These are phyloP conservation scores for Notodonta ziczac DNA, from an alignment of 2,888 invertebrate genomes.

Conservation along the genomic window DNA sequence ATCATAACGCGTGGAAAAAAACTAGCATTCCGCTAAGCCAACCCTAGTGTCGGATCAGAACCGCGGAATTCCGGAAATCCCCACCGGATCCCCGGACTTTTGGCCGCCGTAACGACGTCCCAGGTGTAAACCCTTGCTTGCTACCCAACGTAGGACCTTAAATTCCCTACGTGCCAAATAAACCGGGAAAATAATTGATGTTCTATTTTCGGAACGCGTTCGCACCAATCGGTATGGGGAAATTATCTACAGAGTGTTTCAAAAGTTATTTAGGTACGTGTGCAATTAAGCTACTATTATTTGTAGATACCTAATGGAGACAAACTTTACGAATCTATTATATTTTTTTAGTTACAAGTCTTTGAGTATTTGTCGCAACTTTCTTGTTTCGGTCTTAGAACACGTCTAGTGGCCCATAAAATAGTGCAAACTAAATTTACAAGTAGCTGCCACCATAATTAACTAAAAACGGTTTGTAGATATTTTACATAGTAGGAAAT, in stretches of 20 bases:
- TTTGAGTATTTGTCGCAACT: no score
- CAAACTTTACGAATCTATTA: no score
- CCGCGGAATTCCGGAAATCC: slow-evolving; percentile 38
- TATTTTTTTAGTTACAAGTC: no score
- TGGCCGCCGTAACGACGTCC: slow-evolving; percentile 40
- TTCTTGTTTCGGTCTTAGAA: no score
- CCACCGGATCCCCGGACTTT: slow-evolving; percentile 32
- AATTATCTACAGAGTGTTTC: slow-evolving; percentile 17
- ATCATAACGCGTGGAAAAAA: slow-evolving; percentile 24
- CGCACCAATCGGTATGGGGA: slow-evolving; percentile 8
- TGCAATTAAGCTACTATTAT: no score
- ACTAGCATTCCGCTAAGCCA: slow-evolving; percentile 20
- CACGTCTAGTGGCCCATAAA: no score
- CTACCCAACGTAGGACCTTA: slow-evolving; percentile 16
- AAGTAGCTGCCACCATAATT: no score
- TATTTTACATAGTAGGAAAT: no score
- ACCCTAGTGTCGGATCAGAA: slow-evolving; percentile 39
- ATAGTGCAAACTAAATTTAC: no score
- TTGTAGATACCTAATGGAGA: no score
- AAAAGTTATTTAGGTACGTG: no score
- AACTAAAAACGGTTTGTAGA: no score
- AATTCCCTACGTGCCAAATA: slow-evolving; percentile 36
- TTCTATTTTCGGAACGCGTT: slow-evolving; percentile 12
- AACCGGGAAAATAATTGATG: slow-evolving; percentile 43
- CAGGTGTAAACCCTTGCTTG: slow-evolving; percentile 45